These are phyloP conservation scores for Podarcis cretensis DNA, from an alignment of 2,113 vertebrate species.

Conservation along the genomic window DNA sequence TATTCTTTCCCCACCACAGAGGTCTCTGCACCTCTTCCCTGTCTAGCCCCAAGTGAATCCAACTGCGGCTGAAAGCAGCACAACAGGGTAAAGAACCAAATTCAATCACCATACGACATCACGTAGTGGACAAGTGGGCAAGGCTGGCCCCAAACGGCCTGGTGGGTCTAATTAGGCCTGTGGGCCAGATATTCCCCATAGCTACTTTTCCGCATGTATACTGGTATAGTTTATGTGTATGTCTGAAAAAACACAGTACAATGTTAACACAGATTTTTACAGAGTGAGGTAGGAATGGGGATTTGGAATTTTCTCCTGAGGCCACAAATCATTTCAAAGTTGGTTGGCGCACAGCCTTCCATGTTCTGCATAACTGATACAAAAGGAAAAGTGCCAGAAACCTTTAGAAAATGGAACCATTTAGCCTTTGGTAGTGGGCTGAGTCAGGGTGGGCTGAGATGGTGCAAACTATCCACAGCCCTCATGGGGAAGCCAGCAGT, in stretches of 20 bases:
- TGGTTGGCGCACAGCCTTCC: not conserved
- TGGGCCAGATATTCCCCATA: too few relatives aligned
- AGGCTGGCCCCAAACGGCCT: too few relatives aligned
- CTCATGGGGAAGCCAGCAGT: not conserved
- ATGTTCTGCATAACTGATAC: not conserved
- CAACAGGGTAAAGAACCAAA: too few relatives aligned
- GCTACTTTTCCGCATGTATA: too few relatives aligned
- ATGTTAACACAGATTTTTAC: not conserved
- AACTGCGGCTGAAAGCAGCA: too few relatives aligned
- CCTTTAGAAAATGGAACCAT: not conserved
- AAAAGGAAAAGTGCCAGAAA: not conserved
- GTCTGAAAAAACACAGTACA: not conserved
- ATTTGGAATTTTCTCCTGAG: not conserved
- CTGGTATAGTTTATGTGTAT: too few relatives aligned
- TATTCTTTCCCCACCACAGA: too few relatives aligned
- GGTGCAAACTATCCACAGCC: not conserved
- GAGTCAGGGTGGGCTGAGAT: not conserved
- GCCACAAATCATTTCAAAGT: not conserved
- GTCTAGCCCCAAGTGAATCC: too few relatives aligned
- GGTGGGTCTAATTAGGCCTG: too few relatives aligned
- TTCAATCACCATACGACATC: too few relatives aligned
- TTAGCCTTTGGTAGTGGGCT: not conserved
- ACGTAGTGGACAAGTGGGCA: too few relatives aligned
- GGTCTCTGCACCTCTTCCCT: too few relatives aligned
- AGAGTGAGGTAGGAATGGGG: not conserved